A percentile compares a stretch with the other conserved stretches of the same genome.
These are phyloP conservation scores for Pachyuromys duprasi DNA, from an alignment of 2,797 vertebrate genomes.

Conservation along the genomic window DNA sequence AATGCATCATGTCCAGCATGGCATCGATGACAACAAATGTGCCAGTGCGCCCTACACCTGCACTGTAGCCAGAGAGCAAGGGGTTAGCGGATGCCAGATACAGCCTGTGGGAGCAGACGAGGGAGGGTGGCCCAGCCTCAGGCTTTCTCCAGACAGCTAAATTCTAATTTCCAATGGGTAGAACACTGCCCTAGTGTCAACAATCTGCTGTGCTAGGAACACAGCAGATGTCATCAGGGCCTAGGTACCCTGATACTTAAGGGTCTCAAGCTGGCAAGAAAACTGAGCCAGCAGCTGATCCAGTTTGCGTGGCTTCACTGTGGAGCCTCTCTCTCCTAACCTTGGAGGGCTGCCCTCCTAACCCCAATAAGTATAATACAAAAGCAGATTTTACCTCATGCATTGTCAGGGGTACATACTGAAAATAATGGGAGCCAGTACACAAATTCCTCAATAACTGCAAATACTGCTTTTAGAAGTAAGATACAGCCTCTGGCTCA, in stretches of 20 bases:
- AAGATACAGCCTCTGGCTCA: not conserved
- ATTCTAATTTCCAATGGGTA: not conserved
- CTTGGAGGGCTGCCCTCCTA: slow-evolving; percentile 9
- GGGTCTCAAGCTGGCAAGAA: not conserved
- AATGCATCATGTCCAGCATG: slow-evolving; percentile 99
- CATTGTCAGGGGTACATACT: not conserved
- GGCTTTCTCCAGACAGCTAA: slow-evolving; percentile 15
- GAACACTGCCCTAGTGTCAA: not conserved
- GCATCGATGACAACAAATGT: slow-evolving; percentile 99
- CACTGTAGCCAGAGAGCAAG: slow-evolving; percentile 87
- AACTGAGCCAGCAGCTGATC: not conserved
- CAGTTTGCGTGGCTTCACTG: not conserved
- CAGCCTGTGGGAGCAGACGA: not conserved
- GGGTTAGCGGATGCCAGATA: not conserved
- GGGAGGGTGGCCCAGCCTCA: not conserved
- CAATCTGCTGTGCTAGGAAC: not conserved
- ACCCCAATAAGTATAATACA: not conserved
- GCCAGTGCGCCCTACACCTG: slow-evolving; percentile 97
- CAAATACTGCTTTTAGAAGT: not conserved
- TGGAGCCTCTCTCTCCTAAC: not conserved
- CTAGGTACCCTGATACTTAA: not conserved
- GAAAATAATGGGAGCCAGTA: not conserved
- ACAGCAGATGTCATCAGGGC: not conserved
- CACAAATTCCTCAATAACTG: not conserved
- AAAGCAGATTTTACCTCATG: not conserved